phyloP scores from a whole-genome alignment of 2,113 vertebrate species.

The Caretta caretta region DNA sequence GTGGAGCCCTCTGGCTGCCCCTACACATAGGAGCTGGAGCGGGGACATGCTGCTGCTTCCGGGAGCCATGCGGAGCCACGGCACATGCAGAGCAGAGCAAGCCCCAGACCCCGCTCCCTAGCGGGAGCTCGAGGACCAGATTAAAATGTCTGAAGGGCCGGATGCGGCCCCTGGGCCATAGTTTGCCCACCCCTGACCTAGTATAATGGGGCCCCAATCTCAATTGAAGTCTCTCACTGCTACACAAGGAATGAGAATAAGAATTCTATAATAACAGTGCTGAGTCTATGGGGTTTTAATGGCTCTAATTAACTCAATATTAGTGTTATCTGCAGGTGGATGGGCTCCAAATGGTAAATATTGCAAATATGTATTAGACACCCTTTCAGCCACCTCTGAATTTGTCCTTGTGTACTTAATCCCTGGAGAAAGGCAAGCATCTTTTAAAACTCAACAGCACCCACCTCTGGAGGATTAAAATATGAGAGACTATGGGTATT shows the following conservation, averaged over 20 bases:
- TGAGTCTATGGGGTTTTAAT: not conserved
- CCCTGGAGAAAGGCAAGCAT: not conserved
- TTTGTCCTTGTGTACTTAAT: not conserved
- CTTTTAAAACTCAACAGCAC: not conserved
- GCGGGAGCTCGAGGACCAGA: too few species aligned
- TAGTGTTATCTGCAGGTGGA: rapidly evolving
- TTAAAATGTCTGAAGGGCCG: too few species aligned
- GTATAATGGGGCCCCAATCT: not conserved
- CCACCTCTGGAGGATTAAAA: not conserved
- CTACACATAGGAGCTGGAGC: too few species aligned
- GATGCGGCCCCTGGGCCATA: too few species aligned
- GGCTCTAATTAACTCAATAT: not conserved
- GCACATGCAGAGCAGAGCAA: too few species aligned
- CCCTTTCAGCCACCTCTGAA: not conserved
- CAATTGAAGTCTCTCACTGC: not conserved
- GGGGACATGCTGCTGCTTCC: too few species aligned
- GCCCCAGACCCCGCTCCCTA: too few species aligned
- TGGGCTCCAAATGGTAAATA: not conserved
- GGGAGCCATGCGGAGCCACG: too few species aligned
- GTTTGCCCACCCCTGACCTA: not conserved
- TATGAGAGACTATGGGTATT: rapidly evolving
- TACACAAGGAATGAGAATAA: not conserved
- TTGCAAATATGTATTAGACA: rapidly evolving
- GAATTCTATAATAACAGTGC: not conserved
- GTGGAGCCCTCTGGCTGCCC: too few species aligned